phyloP scores from a whole-genome alignment of 2,888 invertebrate species.

The Dusona sp. region DNA sequence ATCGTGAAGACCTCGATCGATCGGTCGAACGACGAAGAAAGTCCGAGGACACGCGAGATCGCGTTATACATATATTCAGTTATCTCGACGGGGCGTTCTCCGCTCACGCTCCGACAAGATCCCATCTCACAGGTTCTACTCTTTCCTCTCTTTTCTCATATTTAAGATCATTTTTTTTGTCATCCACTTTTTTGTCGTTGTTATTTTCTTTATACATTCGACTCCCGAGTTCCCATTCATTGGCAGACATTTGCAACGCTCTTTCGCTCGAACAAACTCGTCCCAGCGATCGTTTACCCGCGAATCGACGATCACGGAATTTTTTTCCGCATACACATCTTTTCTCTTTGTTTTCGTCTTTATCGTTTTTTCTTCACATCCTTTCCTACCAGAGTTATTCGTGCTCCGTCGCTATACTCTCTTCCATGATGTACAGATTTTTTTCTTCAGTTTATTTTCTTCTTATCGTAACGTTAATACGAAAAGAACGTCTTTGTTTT shows the following conservation, averaged over 20 bases:
- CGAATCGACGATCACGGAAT: constrained; percentile 52
- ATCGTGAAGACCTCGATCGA: constrained; percentile 65
- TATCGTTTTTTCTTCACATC: neutral
- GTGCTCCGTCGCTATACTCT: constrained; percentile 3
- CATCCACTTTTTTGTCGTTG: constrained; percentile 1
- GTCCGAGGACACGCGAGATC: constrained; percentile 39
- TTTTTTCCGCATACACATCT: neutral
- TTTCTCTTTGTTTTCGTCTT: constrained; percentile 11
- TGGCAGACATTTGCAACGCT: constrained; percentile 40
- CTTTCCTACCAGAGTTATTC: constrained; percentile 1
- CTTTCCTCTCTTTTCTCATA: constrained; percentile 26
- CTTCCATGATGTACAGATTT: constrained; percentile 19
- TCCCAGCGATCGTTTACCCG: constrained; percentile 55
- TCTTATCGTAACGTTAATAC: neutral
- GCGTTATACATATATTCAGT: constrained; percentile 36
- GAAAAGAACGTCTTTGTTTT: constrained; percentile 11
- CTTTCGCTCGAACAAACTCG: constrained; percentile 43
- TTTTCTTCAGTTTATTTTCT: neutral
- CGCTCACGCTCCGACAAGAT: constrained; percentile 57
- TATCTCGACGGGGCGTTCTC: constrained; percentile 61
- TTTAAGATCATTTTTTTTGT: constrained; percentile 37
- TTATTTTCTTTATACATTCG: constrained; percentile 28
- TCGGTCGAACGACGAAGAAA: constrained; percentile 53
- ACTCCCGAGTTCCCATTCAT: constrained; percentile 41
- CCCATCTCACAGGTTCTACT: constrained; percentile 46